phyloP scores from a whole-genome alignment of 2,797 vertebrate genomes.

The Ataeniobius toweri region DNA sequence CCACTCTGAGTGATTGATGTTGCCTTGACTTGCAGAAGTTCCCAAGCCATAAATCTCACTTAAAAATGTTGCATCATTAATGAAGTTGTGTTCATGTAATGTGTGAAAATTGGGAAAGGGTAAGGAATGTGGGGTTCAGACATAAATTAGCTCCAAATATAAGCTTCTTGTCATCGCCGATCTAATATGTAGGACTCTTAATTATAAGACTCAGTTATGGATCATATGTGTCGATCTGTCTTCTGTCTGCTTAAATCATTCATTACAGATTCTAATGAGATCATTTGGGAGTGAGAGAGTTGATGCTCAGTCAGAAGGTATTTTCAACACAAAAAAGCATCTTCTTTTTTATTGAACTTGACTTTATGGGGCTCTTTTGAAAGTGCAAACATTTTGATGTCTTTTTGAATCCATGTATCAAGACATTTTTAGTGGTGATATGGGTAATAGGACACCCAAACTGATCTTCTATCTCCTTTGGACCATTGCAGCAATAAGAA shows the following conservation, averaged over 20 bases:
- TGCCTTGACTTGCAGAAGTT: slow-evolving; percentile 24
- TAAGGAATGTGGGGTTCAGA: slow-evolving; percentile 66
- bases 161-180: slow-evolving; percentile 64
- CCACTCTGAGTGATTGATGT: not conserved
- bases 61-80: slow-evolving; percentile 48
- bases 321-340: slow-evolving; percentile 27
- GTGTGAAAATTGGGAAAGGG: slow-evolving; percentile 35
- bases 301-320: slow-evolving; percentile 13
- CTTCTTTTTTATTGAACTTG: slow-evolving; percentile 28
- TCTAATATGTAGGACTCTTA: slow-evolving; percentile 49
- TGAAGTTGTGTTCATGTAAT: slow-evolving; percentile 39
- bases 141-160: slow-evolving; percentile 70
- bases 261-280: slow-evolving; percentile 52
- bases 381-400: slow-evolving; percentile 47
- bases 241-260: slow-evolving; percentile 55
- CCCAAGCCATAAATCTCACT: slow-evolving; percentile 52
- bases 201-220: slow-evolving; percentile 64
- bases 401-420: slow-evolving; percentile 42
- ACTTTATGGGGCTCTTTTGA: slow-evolving; percentile 6
- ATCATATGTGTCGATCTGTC: slow-evolving; percentile 64
- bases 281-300: not conserved
- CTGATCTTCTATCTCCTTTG: slow-evolving; percentile 60
- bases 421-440: slow-evolving; percentile 50
- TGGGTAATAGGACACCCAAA: slow-evolving; percentile 28
- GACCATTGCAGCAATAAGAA: slow-evolving; percentile 64